Evolutionary conservation across 2,113 vertebrate genomes (phyloP), one percentile per base, ranked within the genome.

Genomic region (Calypte anna): DNA sequence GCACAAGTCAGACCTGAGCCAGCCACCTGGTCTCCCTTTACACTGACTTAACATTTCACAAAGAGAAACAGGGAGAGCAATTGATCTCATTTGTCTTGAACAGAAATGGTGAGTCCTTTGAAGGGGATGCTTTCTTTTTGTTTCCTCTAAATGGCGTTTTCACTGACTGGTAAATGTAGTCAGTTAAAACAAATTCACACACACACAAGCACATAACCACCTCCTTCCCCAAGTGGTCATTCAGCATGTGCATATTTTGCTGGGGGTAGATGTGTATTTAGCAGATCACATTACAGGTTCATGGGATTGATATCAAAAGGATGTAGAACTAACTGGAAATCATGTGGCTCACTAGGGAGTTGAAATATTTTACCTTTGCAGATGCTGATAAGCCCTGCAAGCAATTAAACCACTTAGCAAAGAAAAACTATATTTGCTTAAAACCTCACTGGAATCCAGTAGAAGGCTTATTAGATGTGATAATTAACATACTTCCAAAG

Each of bases 331-430:
- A 85, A 80, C 53, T 93, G 69, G 50, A 93, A 92, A 69, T 69
- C 38, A 59, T 38, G 38, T 36, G 79, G 27, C 59, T 91, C 55
- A 23, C 66, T 40, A 38, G 66, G 59, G 81, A 93, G 25, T 43
- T 92, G 31, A 78, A 89, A 67, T 51, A 92, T 85, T 94, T 87
- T 77, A 90, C 80, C 62, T 91, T 83, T 76, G 88, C 73, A 93
- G 69, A 94, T 82, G 61, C n/a, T 79, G 77, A 86, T 88, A 90
- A 81, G 28, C 28, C 57, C 59, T 92, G 36, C 17, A 85, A 91
- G 84, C 58, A 86, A 91, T 84, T 91, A 75, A 94, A 92, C 24
- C 25, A 75, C 54, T 70, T 57, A 85, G 40, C 33, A 64, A 74
- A 86, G 31, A 82, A 78, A 84, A 96, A 22, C 22, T 31, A 3